Evolutionary conservation across 2,113 vertebrate genomes (phyloP).

Genomic region (Himantopus leucocephalus): DNA sequence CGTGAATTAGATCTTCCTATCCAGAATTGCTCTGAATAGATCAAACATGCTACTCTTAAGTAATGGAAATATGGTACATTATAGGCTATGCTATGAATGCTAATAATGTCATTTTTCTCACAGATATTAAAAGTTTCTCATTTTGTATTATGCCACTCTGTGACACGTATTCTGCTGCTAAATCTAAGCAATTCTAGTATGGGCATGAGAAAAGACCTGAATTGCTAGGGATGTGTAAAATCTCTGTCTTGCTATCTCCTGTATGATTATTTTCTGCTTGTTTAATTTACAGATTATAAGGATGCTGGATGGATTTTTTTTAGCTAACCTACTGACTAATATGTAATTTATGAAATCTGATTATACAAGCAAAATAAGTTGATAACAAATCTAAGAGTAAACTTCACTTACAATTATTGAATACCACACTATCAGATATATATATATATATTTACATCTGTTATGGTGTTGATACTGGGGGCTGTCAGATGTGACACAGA

Average conservation of each 20-base stretch:
- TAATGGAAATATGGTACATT: neutral
- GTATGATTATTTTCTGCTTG: neutral
- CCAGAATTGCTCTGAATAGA: neutral
- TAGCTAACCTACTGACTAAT: neutral
- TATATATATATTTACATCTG: neutral
- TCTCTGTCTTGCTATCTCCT: neutral
- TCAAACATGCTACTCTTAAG: slow-evolving; percentile 13
- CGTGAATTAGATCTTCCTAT: neutral
- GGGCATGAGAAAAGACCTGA: neutral
- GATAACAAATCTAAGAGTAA: neutral
- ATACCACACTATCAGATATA: neutral
- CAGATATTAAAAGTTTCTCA: slow-evolving; percentile 17
- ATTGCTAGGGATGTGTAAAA: slow-evolving; percentile 14
- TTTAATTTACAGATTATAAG: neutral
- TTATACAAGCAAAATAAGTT: neutral
- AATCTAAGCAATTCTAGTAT: slow-evolving; percentile 18
- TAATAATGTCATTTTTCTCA: slow-evolving; percentile 12
- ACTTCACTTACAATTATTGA: neutral
- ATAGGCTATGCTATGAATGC: slow-evolving; percentile 25
- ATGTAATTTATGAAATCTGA: neutral
- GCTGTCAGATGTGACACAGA: neutral
- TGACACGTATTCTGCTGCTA: slow-evolving; percentile 25
- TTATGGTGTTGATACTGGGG: neutral
- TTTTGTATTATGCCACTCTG: neutral
- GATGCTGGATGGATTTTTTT: neutral